A percentile compares a stretch with the other conserved stretches of the same genome.
Conservation (phyloP, 2,797 vertebrate genomes). For the Chelonia mydas region DNA sequence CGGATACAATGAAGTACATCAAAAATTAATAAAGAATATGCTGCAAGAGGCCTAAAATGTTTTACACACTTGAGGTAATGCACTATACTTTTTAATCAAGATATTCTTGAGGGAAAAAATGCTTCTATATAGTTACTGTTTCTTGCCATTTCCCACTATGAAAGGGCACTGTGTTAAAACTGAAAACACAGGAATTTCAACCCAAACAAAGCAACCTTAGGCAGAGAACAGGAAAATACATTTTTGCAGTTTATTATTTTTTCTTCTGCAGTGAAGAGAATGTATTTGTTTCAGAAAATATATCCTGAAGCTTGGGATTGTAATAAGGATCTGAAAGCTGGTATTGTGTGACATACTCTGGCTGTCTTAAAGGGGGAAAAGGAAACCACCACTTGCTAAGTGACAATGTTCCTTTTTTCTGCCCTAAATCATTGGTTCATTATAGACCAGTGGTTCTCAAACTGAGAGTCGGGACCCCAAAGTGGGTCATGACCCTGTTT, state of each 20-base stretch:
- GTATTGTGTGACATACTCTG: background rate
- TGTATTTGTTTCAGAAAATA: background rate
- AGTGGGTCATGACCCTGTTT: background rate
- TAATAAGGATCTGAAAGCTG: background rate
- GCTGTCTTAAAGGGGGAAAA: background rate
- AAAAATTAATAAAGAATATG: background rate
- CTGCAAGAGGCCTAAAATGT: background rate
- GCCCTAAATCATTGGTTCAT: background rate
- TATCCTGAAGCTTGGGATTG: background rate
- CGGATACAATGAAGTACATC: background rate
- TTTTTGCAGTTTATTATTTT: constrained; percentile 15
- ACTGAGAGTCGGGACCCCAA: background rate
- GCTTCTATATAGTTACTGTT: constrained; percentile 3
- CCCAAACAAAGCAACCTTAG: background rate
- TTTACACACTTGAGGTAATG: background rate
- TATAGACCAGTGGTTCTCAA: background rate
- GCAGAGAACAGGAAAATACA: constrained; percentile 14
- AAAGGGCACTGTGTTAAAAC: constrained; percentile 30
- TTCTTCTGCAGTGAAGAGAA: background rate
- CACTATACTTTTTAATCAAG: constrained; percentile 5
- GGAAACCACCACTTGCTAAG: background rate
- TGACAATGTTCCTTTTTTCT: background rate
- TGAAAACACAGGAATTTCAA: constrained; percentile 39
- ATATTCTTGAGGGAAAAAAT: constrained; percentile 11
- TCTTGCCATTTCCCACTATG: constrained; percentile 10